Evolutionary conservation across 2,888 invertebrate genomes (phyloP), one percentile per base, ranked within the genome.

Genomic region (Synergus japonicus): DNA sequence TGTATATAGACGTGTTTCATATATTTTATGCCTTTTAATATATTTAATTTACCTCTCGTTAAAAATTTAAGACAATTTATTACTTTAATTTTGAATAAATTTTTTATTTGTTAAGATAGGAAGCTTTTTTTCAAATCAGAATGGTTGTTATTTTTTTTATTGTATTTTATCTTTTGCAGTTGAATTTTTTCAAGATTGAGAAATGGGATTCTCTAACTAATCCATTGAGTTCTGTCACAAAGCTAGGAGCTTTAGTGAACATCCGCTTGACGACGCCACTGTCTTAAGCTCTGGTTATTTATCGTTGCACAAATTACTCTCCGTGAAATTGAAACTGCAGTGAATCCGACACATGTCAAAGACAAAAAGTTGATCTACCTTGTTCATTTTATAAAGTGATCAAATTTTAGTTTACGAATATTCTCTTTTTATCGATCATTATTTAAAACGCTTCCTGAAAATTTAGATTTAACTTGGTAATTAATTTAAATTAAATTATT

Each of bases 221-320:
- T 84, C 85, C 79, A 83, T 87, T 81, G 89, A 87, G 88, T 84
- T 81, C 29, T 73, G 82, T 81, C 76, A 80, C 79, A 81, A 83
- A 78, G 77, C 86, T 81, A 84, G 83, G 79, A 86, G 84, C 84
- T 89, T 87, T 83, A 80, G 77, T 81, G 78, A 81, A 76, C 77
- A 54, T 78, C 84, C 88, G 86, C 65, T 13, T 77, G 86, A 85
- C 85, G 87, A 86, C 88, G 86, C 84, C 88, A 88, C 87, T 81
- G 79, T 79, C 85, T 83, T 77, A 76, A 78, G 78, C 22, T 49
- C 81, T 9, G 54, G 37, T 73, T 73, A 69, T 69, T 69, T 69
- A 69, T 49, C 15, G 69, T 15, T 29, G 12, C 12, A 69, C 69
- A 49, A 69, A 69, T 69, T 69, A 69, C 46, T 49, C 29, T 49